phyloP scores from a whole-genome alignment of 2,113 vertebrate genomes.

The Indicator indicator region DNA sequence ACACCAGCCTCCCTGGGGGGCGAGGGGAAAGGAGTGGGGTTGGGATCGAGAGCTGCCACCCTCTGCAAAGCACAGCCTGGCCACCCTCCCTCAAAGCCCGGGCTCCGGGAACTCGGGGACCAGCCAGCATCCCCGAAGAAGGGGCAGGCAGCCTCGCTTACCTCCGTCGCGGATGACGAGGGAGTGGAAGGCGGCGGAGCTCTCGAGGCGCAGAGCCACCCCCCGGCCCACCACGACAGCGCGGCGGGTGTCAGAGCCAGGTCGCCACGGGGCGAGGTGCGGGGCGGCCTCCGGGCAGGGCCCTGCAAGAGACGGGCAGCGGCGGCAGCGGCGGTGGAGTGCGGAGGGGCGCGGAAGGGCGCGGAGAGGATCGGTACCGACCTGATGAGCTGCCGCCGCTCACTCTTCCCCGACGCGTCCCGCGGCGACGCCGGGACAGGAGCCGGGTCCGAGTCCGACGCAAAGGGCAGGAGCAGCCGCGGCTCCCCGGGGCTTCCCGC shows the following conservation, averaged over 20 bases:
- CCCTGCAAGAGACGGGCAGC: slow-evolving; percentile 37
- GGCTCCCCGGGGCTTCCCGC: not conserved
- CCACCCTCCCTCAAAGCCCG: too few relatives aligned
- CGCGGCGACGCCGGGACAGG: not conserved
- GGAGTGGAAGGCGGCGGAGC: slow-evolving; percentile 43
- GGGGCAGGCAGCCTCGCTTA: not conserved
- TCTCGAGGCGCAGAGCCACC: slow-evolving; percentile 32
- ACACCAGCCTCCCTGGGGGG: slow-evolving; percentile 21
- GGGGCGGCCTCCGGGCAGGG: not conserved
- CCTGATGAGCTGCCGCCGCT: slow-evolving; percentile 51
- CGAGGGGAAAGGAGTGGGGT: not conserved
- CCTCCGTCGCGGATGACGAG: slow-evolving; percentile 37
- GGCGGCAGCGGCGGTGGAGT: not conserved
- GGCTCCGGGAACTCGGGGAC: too few relatives aligned
- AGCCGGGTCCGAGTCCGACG: not conserved
- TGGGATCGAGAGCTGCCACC: not conserved
- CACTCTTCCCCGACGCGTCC: slow-evolving; percentile 22
- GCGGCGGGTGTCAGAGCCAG: slow-evolving; percentile 25
- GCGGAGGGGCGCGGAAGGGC: not conserved
- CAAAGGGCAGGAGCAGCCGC: not conserved
- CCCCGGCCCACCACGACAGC: slow-evolving; percentile 34
- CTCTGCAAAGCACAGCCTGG: not conserved
- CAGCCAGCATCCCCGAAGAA: not conserved
- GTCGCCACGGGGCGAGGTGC: slow-evolving; percentile 25
- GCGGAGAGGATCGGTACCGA: slow-evolving; percentile 34